phyloP scores from a whole-genome alignment of 2,888 invertebrate genomes.

The Temnothorax ravouxi region DNA sequence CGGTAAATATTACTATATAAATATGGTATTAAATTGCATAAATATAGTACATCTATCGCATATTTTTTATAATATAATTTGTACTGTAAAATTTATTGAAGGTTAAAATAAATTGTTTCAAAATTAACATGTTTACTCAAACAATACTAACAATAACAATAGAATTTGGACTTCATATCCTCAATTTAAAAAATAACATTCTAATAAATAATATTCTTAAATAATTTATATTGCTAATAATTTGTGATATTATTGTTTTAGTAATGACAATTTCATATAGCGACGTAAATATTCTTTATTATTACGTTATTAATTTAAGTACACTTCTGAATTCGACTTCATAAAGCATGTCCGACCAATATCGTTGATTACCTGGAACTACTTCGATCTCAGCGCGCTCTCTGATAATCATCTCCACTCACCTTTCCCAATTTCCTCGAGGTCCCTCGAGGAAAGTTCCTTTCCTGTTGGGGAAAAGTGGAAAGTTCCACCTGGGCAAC shows the following conservation, averaged over 20 bases:
- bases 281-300: not conserved
- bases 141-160: not conserved
- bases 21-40: no score
- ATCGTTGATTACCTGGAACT: slow-evolving; percentile 60
- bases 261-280: not conserved
- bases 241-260: not conserved
- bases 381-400: slow-evolving; percentile 39
- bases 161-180: not conserved
- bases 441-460: slow-evolving; percentile 63
- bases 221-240: not conserved
- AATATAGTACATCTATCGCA: no score
- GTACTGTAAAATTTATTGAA: not conserved
- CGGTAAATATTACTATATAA: not conserved
- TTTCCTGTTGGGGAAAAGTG: slow-evolving; percentile 61
- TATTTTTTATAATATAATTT: not conserved
- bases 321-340: not conserved
- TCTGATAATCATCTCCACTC: slow-evolving; percentile 73
- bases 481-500: slow-evolving; percentile 28
- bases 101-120: not conserved
- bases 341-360: slow-evolving; percentile 9
- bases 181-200: not conserved
- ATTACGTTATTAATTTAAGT: not conserved
- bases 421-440: slow-evolving; percentile 26
- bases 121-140: not conserved
- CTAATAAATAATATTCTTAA: not conserved